Conservation (phyloP, 2,113 vertebrate species). For the Alces alces region DNA sequence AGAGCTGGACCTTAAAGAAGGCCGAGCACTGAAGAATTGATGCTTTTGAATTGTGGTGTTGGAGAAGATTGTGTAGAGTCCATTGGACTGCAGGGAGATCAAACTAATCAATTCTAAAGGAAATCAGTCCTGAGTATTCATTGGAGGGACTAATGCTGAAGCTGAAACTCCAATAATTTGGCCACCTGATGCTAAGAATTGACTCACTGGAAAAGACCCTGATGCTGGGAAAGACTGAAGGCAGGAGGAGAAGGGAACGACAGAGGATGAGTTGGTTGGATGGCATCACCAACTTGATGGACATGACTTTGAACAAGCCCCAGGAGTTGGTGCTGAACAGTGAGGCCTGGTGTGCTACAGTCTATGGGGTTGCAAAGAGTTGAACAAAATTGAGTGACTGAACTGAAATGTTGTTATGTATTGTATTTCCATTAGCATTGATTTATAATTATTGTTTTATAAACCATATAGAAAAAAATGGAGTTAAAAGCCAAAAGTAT, state of each 20-base stretch:
- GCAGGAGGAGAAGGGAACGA: not conserved
- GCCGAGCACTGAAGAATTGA: not conserved
- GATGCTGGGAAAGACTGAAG: not conserved
- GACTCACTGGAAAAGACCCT: not conserved
- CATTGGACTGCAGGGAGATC: not conserved
- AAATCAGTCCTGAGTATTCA: not conserved
- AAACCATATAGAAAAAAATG: not conserved
- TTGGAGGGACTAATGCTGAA: not conserved
- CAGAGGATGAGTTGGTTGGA: not conserved
- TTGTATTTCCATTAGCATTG: not conserved
- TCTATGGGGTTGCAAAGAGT: not conserved
- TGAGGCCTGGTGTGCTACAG: not conserved
- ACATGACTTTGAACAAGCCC: not conserved
- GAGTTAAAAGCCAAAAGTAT: not conserved
- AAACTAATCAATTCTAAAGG: not conserved
- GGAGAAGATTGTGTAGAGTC: not conserved
- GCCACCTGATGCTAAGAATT: not conserved
- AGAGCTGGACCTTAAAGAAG: not conserved
- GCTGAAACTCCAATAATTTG: not conserved
- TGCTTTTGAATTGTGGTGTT: not conserved
- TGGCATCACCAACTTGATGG: not conserved
- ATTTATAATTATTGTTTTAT: not conserved
- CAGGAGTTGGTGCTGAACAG: not conserved
- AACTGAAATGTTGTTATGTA: not conserved
- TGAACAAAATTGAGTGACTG: not conserved